Evolutionary conservation across 2,113 vertebrate genomes (phyloP).

Genomic region (Ceyx margarethae): DNA sequence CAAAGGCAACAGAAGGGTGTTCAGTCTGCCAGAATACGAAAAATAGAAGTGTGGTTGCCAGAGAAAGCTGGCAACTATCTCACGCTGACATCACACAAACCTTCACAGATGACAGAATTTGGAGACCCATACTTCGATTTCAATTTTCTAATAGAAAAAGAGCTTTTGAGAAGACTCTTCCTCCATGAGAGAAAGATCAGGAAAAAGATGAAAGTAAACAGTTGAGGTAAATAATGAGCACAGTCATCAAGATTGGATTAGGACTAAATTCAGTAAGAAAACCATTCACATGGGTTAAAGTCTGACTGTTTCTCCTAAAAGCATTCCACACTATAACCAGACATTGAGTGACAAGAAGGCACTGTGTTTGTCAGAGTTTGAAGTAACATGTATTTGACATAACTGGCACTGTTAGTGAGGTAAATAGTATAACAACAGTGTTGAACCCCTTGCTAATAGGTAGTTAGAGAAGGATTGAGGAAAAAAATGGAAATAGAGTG

Average conservation of each 20-base stretch:
- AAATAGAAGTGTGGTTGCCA: not conserved
- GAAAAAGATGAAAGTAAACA: not conserved
- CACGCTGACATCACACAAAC: not conserved
- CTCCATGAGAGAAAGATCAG: not conserved
- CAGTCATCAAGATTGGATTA: not conserved
- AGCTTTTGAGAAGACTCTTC: not conserved
- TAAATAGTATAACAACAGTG: not conserved
- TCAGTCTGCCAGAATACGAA: not conserved
- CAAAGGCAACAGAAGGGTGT: not conserved
- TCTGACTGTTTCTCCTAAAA: not conserved
- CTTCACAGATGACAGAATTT: not conserved
- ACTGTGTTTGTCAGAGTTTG: not conserved
- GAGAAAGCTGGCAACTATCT: not conserved
- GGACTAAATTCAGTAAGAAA: not conserved
- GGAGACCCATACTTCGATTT: not conserved
- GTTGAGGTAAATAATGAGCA: not conserved
- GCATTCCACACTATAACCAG: not conserved
- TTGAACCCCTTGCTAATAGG: not conserved
- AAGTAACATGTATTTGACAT: not conserved
- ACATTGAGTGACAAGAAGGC: not conserved
- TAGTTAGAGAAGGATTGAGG: not conserved
- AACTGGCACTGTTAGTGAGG: not conserved
- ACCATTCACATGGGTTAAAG: not conserved
- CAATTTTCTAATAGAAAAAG: not conserved
- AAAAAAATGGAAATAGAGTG: not conserved